Evolutionary conservation across 2,113 vertebrate species (phyloP), one percentile per base, ranked within the genome.

Genomic region (Ceratotherium simum): DNA sequence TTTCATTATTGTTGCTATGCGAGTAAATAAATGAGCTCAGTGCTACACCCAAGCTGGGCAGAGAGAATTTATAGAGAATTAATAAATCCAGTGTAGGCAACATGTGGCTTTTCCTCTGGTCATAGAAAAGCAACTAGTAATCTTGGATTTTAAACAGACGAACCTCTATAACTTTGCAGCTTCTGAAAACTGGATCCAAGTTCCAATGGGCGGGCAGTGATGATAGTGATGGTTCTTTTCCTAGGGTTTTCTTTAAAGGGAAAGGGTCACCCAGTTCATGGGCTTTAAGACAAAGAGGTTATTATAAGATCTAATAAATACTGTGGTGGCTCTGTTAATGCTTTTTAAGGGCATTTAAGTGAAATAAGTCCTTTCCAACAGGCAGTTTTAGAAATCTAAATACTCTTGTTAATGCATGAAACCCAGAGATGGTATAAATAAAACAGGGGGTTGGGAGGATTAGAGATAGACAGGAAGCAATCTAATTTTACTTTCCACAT

Each of bases 1-100:
- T 98, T 97, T 99, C 98, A 98, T 98, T 98, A 90, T 97, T 98
- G 96, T 98, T 98, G 97, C 98, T 98, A 97, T 97, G 97, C 42
- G 36, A 98, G 96, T 98, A 99, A 99, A 98, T 96, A 97, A 80
- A 98, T 98, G 98, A 98, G 95, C 96, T 99, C 98, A 98, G 2
- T 78, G 95, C 98, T 97, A 98, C 97, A 98, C 97, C 95, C 94
- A 72, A 78, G 64, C 97, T 56, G 80, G 96, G 94, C 46, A 11
- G 97, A 89, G 86, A 70, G 81, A 97, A 92, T 97, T 98, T 98
- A 96, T 56, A 96, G 96, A 97, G 97, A 92, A 97, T 98, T 97
- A 98, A 98, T 98, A 97, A 96, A 90, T 80, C 97, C 95, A 97
- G 33, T 76, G 76, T 91, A 97, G 91, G 95, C 96, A 98, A 82